Base-by-base conservation (phyloP, 2,888 invertebrate genomes). In the Campopleginae sp. region DNA sequence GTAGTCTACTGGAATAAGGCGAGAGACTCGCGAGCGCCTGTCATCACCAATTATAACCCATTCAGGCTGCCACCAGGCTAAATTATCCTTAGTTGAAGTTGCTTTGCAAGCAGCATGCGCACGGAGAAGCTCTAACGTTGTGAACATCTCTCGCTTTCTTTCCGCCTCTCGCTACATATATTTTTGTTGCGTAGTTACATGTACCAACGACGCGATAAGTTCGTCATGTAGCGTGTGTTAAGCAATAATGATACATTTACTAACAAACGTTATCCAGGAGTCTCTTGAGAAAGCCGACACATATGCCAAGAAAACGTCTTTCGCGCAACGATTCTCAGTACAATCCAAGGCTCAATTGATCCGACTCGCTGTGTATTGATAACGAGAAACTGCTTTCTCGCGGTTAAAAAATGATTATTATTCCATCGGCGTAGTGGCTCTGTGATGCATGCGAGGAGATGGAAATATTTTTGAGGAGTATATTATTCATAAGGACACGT, bases 11-110 rank as follows among this genome's bases (percentile, higher is more conserved):
- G 72, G 82, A 82, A 76, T 76, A 80, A 82, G 82, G 80, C 80
- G 71, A 79, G 82, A 80, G 77, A 81, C 84, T 80, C 80, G 84
- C 80, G 91, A 92, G 90, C 89, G 89, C 86, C 92, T 91, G 92
- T 92, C 92, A 92, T 91, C 92, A 90, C 91, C 92, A 92, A 92
- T 92, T 92, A 92, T 91, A 91, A 92, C 89, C 91, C 92, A 92
- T 92, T 92, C 91, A 92, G 84, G 81, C 78, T 88, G 82, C 87
- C 87, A 87, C 86, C 87, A 89, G 90, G 89, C 90, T 92, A 91
- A 92, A 92, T 92, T 91, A 91, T 90, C 92, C 90, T 89, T 89
- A 89, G 91, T 89, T 88, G 48, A 77, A 77, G 77, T 80, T 77
- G 76, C 82, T 66, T 68, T 61, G 80, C 76, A 68, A 77, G 76